These are phyloP conservation scores for Carassius auratus DNA, from an alignment of 2,113 vertebrate genomes.

Conservation along the genomic window DNA sequence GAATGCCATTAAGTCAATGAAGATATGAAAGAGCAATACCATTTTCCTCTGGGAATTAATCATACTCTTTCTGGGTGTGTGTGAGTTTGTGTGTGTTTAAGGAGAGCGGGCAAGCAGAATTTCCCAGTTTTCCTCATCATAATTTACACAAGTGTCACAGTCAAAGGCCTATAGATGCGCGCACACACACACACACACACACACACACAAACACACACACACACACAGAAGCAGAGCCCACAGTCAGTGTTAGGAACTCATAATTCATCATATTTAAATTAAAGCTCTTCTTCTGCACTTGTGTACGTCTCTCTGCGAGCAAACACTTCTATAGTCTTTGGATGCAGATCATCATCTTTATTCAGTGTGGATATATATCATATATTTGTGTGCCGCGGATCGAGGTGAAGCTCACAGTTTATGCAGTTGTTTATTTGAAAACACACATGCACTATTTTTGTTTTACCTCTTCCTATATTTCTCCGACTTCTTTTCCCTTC, in stretches of 20 bases:
- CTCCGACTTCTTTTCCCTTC: no score
- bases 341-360: not conserved
- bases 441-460: not conserved
- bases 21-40: no score
- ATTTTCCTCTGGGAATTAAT: no score
- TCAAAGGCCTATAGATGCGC: not conserved
- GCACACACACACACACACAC: not conserved
- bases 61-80: no score
- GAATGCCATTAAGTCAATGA: no score
- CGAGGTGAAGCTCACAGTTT: constrained; percentile 1
- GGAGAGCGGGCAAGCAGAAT: no score
- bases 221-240: not conserved
- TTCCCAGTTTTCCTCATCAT: no score
- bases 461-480: not conserved
- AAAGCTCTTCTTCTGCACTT: not conserved
- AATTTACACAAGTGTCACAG: not conserved
- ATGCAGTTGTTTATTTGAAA: not conserved
- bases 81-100: no score
- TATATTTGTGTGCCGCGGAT: not conserved
- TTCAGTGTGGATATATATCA: not conserved
- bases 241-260: not conserved
- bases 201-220: not conserved
- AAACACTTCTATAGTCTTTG: not conserved
- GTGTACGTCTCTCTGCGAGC: constrained; percentile 35
- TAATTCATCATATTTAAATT: constrained; percentile 28